A percentile compares a stretch with the other conserved stretches of the same genome.
Evolutionary conservation across 2,888 invertebrate species (phyloP).

Genomic region (Cephus pygmeus): DNA sequence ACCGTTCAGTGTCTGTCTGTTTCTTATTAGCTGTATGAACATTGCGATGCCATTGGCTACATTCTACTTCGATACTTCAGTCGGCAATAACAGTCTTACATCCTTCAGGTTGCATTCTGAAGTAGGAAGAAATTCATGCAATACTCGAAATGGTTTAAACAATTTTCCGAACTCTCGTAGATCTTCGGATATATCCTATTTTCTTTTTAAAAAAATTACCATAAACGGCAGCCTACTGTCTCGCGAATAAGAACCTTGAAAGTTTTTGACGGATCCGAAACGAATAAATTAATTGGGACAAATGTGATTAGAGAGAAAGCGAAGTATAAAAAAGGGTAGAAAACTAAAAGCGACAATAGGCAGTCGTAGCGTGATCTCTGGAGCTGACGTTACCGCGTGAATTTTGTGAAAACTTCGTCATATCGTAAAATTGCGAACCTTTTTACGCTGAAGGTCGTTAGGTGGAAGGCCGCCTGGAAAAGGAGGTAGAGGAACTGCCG

Average conservation of each 20-base stretch:
- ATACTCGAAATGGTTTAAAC: not conserved
- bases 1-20: not conserved
- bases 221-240: not conserved
- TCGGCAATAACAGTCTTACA: not conserved
- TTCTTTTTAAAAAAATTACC: not conserved
- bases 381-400: slow-evolving; percentile 52
- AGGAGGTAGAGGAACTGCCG: slow-evolving; percentile 23
- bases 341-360: not conserved
- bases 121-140: not conserved
- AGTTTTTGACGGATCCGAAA: not conserved
- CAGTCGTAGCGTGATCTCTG: slow-evolving; percentile 13
- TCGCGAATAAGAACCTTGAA: not conserved
- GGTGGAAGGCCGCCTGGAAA: slow-evolving; percentile 23
- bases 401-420: slow-evolving; percentile 60
- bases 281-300: slow-evolving; percentile 13
- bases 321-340: not conserved
- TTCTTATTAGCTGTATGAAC: not conserved
- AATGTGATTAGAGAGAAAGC: slow-evolving; percentile 19
- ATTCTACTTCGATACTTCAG: not conserved
- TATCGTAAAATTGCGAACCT: slow-evolving; percentile 44
- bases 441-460: slow-evolving; percentile 30
- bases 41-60: not conserved
- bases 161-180: not conserved
- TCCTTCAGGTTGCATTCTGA: not conserved
- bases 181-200: not conserved